Conservation (phyloP, 2,797 vertebrate genomes). For the Neostethus bicornis region DNA sequence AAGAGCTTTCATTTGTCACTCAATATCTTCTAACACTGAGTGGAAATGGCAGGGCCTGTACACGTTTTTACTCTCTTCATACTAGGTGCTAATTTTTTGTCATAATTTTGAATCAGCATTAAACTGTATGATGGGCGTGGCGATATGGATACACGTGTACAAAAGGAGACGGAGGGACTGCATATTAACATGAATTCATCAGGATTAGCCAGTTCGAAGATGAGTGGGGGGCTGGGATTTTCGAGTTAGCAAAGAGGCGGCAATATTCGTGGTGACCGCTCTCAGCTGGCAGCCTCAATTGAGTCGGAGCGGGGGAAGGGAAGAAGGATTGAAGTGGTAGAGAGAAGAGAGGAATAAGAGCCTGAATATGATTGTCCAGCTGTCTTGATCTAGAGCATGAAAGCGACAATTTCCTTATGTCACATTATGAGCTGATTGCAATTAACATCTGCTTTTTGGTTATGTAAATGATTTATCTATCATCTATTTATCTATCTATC, state of each 20-base stretch:
- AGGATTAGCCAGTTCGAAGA: slow-evolving; percentile 59
- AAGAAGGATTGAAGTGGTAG: slow-evolving; percentile 18
- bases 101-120: slow-evolving; percentile 35
- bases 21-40: slow-evolving; percentile 61
- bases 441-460: slow-evolving; percentile 17
- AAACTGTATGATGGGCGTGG: slow-evolving; percentile 38
- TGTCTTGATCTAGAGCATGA: slow-evolving; percentile 61
- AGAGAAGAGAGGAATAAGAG: slow-evolving; percentile 50
- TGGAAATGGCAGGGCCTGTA: slow-evolving; percentile 62
- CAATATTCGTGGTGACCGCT: slow-evolving; percentile 81
- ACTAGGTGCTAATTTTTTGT: slow-evolving; percentile 41
- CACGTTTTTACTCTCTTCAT: slow-evolving; percentile 47
- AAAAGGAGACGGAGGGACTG: slow-evolving; percentile 38
- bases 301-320: slow-evolving; percentile 22
- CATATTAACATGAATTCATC: slow-evolving; percentile 78
- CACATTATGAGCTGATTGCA: slow-evolving; percentile 26
- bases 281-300: slow-evolving; percentile 78
- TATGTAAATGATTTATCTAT: slow-evolving; percentile 7
- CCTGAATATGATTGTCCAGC: slow-evolving; percentile 64
- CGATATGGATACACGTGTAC: slow-evolving; percentile 35
- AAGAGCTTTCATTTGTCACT: slow-evolving; percentile 69
- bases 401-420: slow-evolving; percentile 58
- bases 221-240: slow-evolving; percentile 28
- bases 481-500: neutral
- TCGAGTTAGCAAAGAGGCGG: slow-evolving; percentile 41